Evolutionary conservation across 2,113 vertebrate species (phyloP).

Genomic region (Gobius niger): DNA sequence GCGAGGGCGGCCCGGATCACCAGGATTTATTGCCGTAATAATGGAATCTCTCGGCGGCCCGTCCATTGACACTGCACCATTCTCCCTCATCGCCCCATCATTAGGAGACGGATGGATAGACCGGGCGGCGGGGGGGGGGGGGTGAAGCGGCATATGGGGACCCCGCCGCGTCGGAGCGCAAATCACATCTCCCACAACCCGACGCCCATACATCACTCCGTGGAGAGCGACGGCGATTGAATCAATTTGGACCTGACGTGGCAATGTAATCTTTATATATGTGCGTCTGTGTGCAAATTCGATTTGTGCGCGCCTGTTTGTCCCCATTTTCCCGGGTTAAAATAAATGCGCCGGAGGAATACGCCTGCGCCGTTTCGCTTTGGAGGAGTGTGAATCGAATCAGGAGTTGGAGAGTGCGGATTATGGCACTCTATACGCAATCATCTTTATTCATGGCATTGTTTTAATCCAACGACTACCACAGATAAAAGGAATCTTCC

Average conservation of each 20-base stretch:
- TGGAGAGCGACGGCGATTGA: constrained; percentile 14
- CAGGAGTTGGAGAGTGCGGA: background rate
- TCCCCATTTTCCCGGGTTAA: background rate
- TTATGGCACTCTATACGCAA: too few species aligned
- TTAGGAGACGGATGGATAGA: constrained; percentile 65
- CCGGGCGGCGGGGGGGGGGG: constrained; percentile 46
- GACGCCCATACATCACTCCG: constrained; percentile 9
- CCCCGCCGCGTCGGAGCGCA: constrained; percentile 29
- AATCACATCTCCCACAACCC: constrained; percentile 35
- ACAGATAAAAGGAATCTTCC: too few species aligned
- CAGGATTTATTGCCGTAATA: constrained; percentile 73
- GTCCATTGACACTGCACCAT: constrained; percentile 64
- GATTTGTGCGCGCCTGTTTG: constrained; percentile 5
- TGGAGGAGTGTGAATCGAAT: background rate
- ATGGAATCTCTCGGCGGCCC: constrained; percentile 63
- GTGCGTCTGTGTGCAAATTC: background rate
- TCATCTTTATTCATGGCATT: too few species aligned
- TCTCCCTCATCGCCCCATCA: constrained; percentile 61
- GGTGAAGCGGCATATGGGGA: constrained; percentile 51
- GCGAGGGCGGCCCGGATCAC: constrained; percentile 18
- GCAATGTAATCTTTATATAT: constrained; percentile 5
- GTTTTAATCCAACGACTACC: too few species aligned
- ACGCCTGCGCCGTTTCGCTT: background rate
- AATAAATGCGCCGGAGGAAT: background rate
- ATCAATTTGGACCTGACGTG: constrained; percentile 8